A percentile compares a stretch with the other conserved stretches of the same genome.
Conservation (phyloP, 2,113 vertebrate species). For the Sorex fumeus region DNA sequence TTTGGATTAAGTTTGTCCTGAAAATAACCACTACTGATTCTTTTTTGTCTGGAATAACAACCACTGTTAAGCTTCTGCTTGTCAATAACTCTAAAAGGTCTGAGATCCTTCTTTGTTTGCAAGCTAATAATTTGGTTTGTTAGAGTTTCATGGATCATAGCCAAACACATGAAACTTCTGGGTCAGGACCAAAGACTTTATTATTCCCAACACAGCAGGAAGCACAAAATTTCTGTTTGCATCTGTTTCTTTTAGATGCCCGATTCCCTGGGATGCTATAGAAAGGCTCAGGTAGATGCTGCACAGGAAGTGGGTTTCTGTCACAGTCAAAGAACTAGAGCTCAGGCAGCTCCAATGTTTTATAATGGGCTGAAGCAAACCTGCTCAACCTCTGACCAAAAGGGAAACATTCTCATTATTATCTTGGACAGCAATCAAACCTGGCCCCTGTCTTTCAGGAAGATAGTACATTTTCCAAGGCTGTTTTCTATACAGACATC, state of each 20-base stretch:
- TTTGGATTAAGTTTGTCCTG: background rate
- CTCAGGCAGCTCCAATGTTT: background rate
- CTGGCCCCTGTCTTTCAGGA: background rate
- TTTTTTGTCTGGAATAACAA: background rate
- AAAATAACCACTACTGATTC: background rate
- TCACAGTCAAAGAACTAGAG: background rate
- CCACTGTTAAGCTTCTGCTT: background rate
- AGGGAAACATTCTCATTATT: background rate
- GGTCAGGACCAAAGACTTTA: background rate
- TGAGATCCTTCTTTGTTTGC: background rate
- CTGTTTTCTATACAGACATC: background rate
- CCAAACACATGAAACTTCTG: background rate
- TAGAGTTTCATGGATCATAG: background rate
- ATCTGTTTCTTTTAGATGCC: background rate
- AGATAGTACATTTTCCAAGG: background rate
- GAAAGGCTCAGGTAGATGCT: too few species aligned
- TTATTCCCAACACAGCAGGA: background rate
- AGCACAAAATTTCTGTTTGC: background rate
- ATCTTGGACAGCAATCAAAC: constrained; percentile 5
- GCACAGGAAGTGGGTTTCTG: background rate
- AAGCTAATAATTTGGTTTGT: background rate
- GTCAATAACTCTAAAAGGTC: background rate
- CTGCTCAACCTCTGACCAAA: constrained; percentile 6
- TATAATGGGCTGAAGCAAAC: background rate
- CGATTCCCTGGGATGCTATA: background rate